Conservation (phyloP, 2,888 invertebrate genomes). For the Creontiades dilutus region DNA sequence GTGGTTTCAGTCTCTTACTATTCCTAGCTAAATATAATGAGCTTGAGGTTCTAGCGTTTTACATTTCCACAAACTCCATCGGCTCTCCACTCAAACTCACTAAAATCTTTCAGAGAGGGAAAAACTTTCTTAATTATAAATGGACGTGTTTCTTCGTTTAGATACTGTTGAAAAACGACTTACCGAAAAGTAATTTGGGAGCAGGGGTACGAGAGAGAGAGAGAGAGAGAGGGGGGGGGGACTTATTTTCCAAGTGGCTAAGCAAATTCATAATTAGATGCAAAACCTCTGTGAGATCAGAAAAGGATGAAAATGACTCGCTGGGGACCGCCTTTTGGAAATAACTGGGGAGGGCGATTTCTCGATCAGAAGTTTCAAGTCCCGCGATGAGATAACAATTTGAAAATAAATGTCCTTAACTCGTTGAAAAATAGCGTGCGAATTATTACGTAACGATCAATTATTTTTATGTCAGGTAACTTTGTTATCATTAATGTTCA, state of each 20-base stretch:
- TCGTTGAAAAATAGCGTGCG: too few species aligned
- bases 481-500: too few species aligned
- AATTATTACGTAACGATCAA: too few species aligned
- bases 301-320: neutral
- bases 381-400: too few species aligned
- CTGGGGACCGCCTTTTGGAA: neutral
- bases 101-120: neutral
- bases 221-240: neutral
- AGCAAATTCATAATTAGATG: neutral
- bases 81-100: neutral
- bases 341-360: neutral
- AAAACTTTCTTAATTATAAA: constrained; percentile 28
- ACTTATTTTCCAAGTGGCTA: constrained; percentile 28
- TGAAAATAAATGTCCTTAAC: too few species aligned
- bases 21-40: too few species aligned
- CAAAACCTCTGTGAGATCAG: neutral
- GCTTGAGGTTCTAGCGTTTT: neutral
- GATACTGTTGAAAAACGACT: constrained; percentile 19
- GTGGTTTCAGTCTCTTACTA: too few species aligned
- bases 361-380: too few species aligned
- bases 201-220: neutral
- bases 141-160: constrained; percentile 10
- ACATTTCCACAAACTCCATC: neutral
- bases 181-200: neutral
- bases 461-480: too few species aligned